Evolutionary conservation across 1,140 invertebrate genomes (phyloP).

Genomic region (Telenomus remus): DNA sequence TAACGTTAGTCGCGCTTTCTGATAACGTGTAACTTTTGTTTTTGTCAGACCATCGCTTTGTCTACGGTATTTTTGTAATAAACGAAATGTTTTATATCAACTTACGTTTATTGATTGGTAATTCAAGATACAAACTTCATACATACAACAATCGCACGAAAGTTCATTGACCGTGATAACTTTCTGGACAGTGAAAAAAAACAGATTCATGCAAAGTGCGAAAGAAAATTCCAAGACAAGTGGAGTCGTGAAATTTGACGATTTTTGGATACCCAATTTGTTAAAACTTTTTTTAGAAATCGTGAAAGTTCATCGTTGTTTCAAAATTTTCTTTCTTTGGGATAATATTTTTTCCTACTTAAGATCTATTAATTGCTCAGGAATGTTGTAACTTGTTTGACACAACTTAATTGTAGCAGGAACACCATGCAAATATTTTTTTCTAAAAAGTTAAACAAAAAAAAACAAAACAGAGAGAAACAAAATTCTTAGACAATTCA

Average conservation of each 20-base stretch:
- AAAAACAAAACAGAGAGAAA: too few relatives aligned
- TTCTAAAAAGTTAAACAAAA: too few relatives aligned
- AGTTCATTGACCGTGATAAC: not conserved
- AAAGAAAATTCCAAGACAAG: slow-evolving; percentile 29
- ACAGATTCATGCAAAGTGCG: not conserved
- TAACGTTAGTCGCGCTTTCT: too few relatives aligned
- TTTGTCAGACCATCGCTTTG: not conserved
- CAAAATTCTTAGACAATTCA: too few relatives aligned
- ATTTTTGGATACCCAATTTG: not conserved
- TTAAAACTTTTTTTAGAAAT: slow-evolving; percentile 8
- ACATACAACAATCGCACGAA: slow-evolving; percentile 7
- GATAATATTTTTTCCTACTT: slow-evolving; percentile 32
- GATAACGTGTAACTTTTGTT: too few relatives aligned
- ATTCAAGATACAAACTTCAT: slow-evolving; percentile 11
- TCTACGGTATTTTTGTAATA: slow-evolving; percentile 4
- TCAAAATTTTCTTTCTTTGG: slow-evolving; percentile 25
- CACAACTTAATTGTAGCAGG: not conserved
- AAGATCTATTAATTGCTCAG: slow-evolving; percentile 22
- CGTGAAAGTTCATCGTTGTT: slow-evolving; percentile 17
- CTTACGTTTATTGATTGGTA: slow-evolving; percentile 17
- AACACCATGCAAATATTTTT: too few relatives aligned
- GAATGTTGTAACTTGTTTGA: slow-evolving; percentile 10
- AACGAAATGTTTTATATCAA: slow-evolving; percentile 17
- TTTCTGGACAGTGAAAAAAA: slow-evolving; percentile 3
- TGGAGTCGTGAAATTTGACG: slow-evolving; percentile 6